Evolutionary conservation across 2,888 invertebrate species (phyloP), one percentile per base, ranked within the genome.

Genomic region (Dexiosoma caninum): DNA sequence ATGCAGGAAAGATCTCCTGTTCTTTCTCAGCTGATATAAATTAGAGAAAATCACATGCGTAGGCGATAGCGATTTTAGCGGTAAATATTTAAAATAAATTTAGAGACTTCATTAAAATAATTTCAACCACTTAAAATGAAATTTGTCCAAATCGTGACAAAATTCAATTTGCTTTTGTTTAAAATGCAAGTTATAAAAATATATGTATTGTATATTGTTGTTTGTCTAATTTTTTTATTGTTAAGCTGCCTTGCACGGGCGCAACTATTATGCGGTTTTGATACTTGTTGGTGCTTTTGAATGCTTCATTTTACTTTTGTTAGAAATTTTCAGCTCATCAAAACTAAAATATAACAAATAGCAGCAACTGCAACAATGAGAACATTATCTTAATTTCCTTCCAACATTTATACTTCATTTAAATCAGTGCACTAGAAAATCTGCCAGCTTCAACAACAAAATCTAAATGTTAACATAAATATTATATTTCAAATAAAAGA

Each of bases 361-460:
- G 7, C 19, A 64, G 55, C 32, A 71, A 60, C 19, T 42, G 32
- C 27, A 62, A 2, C 16, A n/a, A 46, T 9, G 6, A 46, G n/a
- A 55, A 23, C 21, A 27, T 64, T 55, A 57, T 57, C 77, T 78
- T 57, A 57, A 49, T 51, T 71, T 60, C 57, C 57, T 57, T 71
- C 70, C 70, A 71, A 51, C 51, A 42, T 12, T 57, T 44, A 10
- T 60, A 53, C 30, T 64, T 78, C 21, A 32, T 16, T 71, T 32
- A 16, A 57, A 55, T 71, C 60, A 72, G 76, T 76, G 71, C 60
- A 8, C 10, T 71, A 49, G 40, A 4, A 59, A 59, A 80, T 76
- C 55, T 76, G 42, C n/a, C 53, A 75, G 70, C 66, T 75, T 75
- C 37, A 79, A 75, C 74, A 79, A 70, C 78, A 40, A 49, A 64